Evolutionary conservation across 2,888 invertebrate species (phyloP).

Genomic region (Aplocera efformata): DNA sequence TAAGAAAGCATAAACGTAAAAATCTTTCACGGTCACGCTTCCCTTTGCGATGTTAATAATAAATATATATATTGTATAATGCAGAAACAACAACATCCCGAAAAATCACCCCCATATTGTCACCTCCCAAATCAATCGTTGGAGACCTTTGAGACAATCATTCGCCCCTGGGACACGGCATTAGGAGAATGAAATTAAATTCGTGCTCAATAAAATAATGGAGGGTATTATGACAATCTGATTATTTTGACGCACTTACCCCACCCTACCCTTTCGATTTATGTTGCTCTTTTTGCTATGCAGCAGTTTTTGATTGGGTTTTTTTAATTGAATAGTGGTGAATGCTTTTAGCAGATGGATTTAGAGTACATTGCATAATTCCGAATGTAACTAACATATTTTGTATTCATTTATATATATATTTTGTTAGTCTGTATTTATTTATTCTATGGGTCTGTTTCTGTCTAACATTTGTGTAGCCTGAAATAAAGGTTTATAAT

Average conservation of each 20-base stretch:
- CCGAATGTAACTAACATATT: too few relatives aligned
- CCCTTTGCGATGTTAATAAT: too few relatives aligned
- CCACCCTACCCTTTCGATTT: constrained; percentile 22
- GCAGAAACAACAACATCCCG: constrained; percentile 13
- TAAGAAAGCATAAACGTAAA: too few relatives aligned
- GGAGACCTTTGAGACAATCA: constrained; percentile 15
- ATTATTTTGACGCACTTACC: constrained; percentile 12
- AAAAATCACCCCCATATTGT: constrained; percentile 49
- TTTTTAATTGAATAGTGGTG: constrained; percentile 24
- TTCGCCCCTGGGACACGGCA: constrained; percentile 44
- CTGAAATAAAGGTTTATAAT: too few relatives aligned
- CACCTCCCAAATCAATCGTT: constrained; percentile 53
- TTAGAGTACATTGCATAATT: too few relatives aligned
- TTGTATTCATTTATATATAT: too few relatives aligned
- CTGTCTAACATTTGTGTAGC: too few relatives aligned
- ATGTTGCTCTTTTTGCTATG: constrained; percentile 24
- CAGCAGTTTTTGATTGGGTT: constrained; percentile 23
- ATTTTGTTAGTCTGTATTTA: too few relatives aligned
- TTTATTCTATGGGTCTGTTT: too few relatives aligned
- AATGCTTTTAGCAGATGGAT: too few relatives aligned
- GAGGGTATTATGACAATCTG: constrained; percentile 54
- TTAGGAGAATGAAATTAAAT: constrained; percentile 61
- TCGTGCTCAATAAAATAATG: constrained; percentile 65
- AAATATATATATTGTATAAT: too few relatives aligned
- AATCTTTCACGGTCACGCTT: too few relatives aligned